phyloP scores from a whole-genome alignment of 2,888 invertebrate species.

The Plagodis pulveraria region DNA sequence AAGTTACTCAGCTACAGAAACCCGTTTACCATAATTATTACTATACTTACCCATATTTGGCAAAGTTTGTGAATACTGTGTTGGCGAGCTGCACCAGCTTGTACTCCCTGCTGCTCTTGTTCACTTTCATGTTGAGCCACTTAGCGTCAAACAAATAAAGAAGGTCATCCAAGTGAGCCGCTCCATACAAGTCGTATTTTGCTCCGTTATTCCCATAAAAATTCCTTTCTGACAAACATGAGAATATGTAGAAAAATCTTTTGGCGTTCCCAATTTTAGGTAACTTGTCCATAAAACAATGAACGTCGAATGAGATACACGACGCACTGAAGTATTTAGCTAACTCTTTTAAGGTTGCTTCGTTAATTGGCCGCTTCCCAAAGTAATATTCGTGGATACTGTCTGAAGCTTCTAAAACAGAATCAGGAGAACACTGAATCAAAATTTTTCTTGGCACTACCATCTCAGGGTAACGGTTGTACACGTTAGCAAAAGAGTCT shows the following conservation, averaged over 20 bases:
- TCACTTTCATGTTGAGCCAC: conserved; percentile 43
- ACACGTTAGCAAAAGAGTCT: conserved; percentile 27
- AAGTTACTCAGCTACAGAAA: conserved; percentile 1
- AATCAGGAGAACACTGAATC: conserved; percentile 37
- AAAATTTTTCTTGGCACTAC: conserved; percentile 55
- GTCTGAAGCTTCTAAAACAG: conserved; percentile 48
- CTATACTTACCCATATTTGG: conserved; percentile 62
- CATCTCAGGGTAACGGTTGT: conserved; percentile 49
- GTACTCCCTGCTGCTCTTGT: conserved; percentile 49
- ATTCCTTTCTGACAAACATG: conserved; percentile 56
- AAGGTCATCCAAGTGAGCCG: conserved; percentile 62
- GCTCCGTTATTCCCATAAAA: conserved; percentile 45
- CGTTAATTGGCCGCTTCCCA: conserved; percentile 41
- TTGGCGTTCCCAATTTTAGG: conserved; percentile 26
- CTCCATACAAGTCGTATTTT: conserved; percentile 52
- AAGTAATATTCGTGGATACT: conserved; percentile 55
- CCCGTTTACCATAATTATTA: neutral
- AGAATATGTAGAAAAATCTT: conserved; percentile 51
- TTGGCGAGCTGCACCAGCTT: conserved; percentile 56
- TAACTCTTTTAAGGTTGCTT: conserved; percentile 45
- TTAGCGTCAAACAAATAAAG: conserved; percentile 61
- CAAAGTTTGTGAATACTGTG: conserved; percentile 62
- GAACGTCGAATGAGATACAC: conserved; percentile 43
- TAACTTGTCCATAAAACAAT: conserved; percentile 31
- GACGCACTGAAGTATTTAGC: conserved; percentile 42